Percentiles rank a stretch among this genome's conserved stretches.
These are phyloP conservation scores for Nipponacmea schrenckii DNA, from an alignment of 2,888 invertebrate genomes.

Conservation along the genomic window DNA sequence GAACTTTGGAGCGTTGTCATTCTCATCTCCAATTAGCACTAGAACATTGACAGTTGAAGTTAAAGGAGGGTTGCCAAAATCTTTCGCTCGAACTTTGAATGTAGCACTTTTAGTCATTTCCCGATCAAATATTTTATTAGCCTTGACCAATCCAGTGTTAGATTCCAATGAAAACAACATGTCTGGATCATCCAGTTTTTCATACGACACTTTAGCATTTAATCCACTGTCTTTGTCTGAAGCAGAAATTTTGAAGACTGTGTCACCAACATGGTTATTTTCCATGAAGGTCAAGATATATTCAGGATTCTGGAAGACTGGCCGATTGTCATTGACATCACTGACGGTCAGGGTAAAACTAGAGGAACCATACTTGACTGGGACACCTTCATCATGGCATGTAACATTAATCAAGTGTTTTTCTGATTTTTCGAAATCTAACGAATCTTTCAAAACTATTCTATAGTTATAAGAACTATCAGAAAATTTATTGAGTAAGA, in stretches of 20 bases:
- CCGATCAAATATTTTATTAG: conserved; percentile 42
- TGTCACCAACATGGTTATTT: conserved; percentile 32
- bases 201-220: conserved; percentile 40
- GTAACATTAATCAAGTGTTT: conserved; percentile 35
- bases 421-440: conserved; percentile 38
- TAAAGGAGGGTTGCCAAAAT: conserved; percentile 22
- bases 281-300: conserved; percentile 31
- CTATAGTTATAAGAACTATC: conserved; percentile 32
- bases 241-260: conserved; percentile 36
- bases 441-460: conserved; percentile 27
- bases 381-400: conserved; percentile 38
- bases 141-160: conserved; percentile 37
- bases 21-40: conserved; percentile 38
- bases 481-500: conserved; percentile 44
- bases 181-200: conserved; percentile 24
- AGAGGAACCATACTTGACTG: conserved; percentile 30
- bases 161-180: conserved; percentile 37
- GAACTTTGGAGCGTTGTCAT: conserved; percentile 41
- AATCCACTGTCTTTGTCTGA: conserved; percentile 40
- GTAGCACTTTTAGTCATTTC: conserved; percentile 34
- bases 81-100: conserved; percentile 31
- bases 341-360: conserved; percentile 32
- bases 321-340: conserved; percentile 42
- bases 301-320: conserved; percentile 30
- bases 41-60: conserved; percentile 30